Percentiles rank a stretch among this genome's conserved stretches.
phyloP scores from a whole-genome alignment of 64 coral and sea anemone species.

The Montipora efflorescens region DNA sequence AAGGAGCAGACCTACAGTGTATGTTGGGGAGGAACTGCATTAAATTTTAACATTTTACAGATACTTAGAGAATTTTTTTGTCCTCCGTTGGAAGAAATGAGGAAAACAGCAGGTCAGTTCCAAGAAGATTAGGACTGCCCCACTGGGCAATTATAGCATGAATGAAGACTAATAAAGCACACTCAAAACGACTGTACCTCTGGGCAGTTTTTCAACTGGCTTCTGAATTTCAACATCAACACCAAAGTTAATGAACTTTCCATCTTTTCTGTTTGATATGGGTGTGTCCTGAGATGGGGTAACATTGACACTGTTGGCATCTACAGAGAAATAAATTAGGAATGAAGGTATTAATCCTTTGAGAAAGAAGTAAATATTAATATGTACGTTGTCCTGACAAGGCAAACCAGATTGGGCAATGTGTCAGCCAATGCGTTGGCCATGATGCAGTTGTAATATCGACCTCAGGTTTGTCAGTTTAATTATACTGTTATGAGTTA shows the following conservation, averaged over 20 bases:
- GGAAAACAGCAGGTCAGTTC: not conserved
- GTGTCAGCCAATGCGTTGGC: too few species aligned
- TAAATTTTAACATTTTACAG: too few species aligned
- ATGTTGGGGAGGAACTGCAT: too few species aligned
- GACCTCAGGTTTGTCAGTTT: too few species aligned
- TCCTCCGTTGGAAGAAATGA: not conserved
- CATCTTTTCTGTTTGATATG: constrained; percentile 84
- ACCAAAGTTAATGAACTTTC: constrained; percentile 81
- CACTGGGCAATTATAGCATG: not conserved
- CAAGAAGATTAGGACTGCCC: too few species aligned
- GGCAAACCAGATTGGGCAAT: too few species aligned
- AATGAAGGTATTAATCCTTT: too few species aligned
- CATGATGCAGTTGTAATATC: too few species aligned
- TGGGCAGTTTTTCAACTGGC: constrained; percentile 85
- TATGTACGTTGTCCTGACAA: not conserved
- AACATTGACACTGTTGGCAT: constrained; percentile 78
- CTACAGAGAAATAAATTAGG: not conserved
- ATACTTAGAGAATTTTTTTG: too few species aligned
- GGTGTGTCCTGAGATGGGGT: constrained; percentile 80
- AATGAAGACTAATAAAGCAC: not conserved
- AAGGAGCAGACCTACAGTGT: too few species aligned
- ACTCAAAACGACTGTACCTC: not conserved
- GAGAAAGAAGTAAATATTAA: not conserved
- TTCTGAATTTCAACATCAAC: constrained; percentile 92
- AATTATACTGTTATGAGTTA: too few species aligned